Evolutionary conservation across 2,888 invertebrate genomes (phyloP), one percentile per base, ranked within the genome.

Genomic region (Coelinius sp.): DNA sequence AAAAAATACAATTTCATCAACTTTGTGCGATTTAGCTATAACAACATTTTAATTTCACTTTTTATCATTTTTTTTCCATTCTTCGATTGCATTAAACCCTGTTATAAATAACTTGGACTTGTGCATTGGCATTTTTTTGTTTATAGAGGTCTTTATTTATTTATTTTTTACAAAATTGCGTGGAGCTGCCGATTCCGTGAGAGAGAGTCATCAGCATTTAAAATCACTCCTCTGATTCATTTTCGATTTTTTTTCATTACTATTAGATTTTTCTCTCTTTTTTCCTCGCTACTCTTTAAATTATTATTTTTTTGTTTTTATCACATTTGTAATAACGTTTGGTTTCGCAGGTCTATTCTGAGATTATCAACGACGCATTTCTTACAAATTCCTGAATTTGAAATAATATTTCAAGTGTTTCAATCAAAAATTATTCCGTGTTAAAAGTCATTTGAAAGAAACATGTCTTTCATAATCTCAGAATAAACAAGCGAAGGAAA

Each of bases 201-300:
- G 59, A 84, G 84, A 86, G 86, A 85, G 85, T 85, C 84, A 70
- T 84, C 84, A 85, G 86, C 86, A 86, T 85, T 86, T 85, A 84
- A 85, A 86, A 86, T 85, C 86, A 86, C 85, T 86, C 84, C 85
- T 85, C 85, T 85, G 86, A 84, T 84, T 85, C 85, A 85, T 83
- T 86, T 84, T 85, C 85, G 85, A 85, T 84, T 82, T 71, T 64
- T 52, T 82, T 71, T 64, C 41, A 27, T 65, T 66, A 44, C 7
- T 25, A 38, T 71, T 66, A 41, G 62, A 31, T 46, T 65, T 64
- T 68, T 69, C 35, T 31, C 46, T 63, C 67, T 69, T 69, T 66
- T 73, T 64, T 46, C 63, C 49, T 67, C 70, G 67, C 73, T 73
- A 71, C 71, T 74, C 75, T 76, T 75, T 73, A 71, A 70, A 76